Evolutionary conservation across 2,888 invertebrate genomes (phyloP).

Genomic region (Phengaris arion): DNA sequence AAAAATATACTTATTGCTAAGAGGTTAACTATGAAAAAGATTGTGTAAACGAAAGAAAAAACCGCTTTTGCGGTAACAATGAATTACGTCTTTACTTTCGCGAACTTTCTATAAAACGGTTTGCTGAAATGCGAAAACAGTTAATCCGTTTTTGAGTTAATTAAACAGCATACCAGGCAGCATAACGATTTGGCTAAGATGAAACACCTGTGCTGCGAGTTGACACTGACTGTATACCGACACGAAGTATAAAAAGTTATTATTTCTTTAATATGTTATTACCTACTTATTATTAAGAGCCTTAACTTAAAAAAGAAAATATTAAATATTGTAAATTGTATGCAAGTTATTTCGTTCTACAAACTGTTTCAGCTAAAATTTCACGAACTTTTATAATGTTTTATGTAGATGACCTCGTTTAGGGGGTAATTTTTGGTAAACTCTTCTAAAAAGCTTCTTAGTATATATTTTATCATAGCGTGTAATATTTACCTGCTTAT

Average conservation of each 20-base stretch:
- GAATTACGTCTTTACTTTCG: conserved; percentile 33
- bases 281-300: no score
- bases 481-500: background rate
- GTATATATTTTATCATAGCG: background rate
- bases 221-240: background rate
- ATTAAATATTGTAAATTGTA: no score
- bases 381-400: background rate
- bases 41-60: conserved; percentile 22
- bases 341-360: no score
- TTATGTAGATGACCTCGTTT: background rate
- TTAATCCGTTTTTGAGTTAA: conserved; percentile 16
- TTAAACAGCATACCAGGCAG: conserved; percentile 2
- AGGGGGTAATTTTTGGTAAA: background rate
- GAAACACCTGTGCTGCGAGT: background rate
- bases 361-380: background rate
- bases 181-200: background rate
- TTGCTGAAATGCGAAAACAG: conserved; percentile 24
- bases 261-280: no score
- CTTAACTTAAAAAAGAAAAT: no score
- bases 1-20: background rate
- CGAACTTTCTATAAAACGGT: conserved; percentile 41
- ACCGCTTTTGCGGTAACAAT: conserved; percentile 37
- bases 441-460: background rate
- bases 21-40: background rate
- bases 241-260: background rate